Evolutionary conservation across 2,113 vertebrate genomes (phyloP).

Genomic region (Mustelus asterias): DNA sequence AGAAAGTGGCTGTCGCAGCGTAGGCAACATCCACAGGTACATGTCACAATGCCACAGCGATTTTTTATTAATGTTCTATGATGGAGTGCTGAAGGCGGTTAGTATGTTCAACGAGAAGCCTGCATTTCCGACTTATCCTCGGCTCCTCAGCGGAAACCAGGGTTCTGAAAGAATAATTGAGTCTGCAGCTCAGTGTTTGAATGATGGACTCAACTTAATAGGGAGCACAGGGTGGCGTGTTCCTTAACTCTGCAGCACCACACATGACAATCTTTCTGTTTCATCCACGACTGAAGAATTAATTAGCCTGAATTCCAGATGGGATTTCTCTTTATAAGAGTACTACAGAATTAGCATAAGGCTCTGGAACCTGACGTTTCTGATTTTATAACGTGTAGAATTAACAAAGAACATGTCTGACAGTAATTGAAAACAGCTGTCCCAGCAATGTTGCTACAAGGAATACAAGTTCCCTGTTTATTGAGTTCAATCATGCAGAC

Average conservation of each 20-base stretch:
- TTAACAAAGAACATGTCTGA: not conserved
- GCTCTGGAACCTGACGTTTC: not conserved
- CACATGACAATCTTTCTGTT: constrained; percentile 9
- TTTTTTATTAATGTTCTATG: not conserved
- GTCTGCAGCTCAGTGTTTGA: not conserved
- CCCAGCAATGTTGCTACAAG: not conserved
- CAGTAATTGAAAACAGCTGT: not conserved
- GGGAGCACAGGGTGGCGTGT: not conserved
- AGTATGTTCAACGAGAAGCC: not conserved
- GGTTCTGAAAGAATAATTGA: too few species aligned
- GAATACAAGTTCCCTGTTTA: not conserved
- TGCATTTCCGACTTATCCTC: not conserved
- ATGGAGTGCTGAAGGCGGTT: too few species aligned
- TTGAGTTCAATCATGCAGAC: not conserved
- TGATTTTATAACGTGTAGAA: not conserved
- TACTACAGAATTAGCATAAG: not conserved
- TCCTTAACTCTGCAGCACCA: not conserved
- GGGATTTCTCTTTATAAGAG: not conserved
- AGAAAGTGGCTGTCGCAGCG: not conserved
- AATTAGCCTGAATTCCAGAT: constrained; percentile 17
- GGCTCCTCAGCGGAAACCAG: not conserved
- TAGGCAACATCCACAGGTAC: not conserved
- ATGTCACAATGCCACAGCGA: too few species aligned
- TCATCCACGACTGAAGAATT: not conserved
- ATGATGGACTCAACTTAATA: not conserved